Conservation (phyloP, 1,140 invertebrate genomes). For the Caerostris darwini region DNA sequence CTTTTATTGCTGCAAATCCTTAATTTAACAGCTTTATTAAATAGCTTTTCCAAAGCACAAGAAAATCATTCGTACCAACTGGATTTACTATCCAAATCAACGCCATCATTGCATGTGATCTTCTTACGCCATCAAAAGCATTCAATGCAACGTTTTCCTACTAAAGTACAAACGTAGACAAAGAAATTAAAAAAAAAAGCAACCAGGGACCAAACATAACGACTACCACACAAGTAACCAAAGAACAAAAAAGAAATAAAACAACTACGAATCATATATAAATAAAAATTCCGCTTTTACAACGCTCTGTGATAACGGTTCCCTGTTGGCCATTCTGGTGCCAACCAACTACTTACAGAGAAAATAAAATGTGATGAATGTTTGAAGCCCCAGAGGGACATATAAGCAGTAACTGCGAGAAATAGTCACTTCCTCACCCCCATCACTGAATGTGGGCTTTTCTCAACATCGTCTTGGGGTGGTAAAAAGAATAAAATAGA, state of each 20-base stretch:
- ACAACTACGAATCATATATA: constrained; percentile 6
- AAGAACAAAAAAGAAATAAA: neutral
- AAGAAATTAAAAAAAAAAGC: neutral
- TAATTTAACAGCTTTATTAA: too few relatives aligned
- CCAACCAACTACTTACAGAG: constrained; percentile 13
- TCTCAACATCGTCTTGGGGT: neutral
- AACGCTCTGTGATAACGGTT: neutral
- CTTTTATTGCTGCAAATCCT: too few relatives aligned
- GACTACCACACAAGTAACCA: neutral
- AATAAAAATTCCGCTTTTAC: constrained; percentile 59
- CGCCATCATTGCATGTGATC: too few relatives aligned
- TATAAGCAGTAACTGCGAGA: constrained; percentile 66
- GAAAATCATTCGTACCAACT: too few relatives aligned
- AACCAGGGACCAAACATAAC: neutral
- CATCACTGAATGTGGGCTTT: neutral
- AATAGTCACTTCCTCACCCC: constrained; percentile 50
- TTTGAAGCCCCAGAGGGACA: constrained; percentile 47
- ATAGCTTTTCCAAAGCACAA: too few relatives aligned
- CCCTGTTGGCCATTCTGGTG: constrained; percentile 33
- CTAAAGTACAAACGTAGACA: neutral
- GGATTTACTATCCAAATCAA: too few relatives aligned
- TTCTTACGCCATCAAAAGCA: neutral
- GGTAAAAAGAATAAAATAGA: neutral
- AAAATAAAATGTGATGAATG: constrained; percentile 71
- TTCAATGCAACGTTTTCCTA: neutral